phyloP scores from a whole-genome alignment of 2,797 vertebrate species.

The Calcarius lapponicus region DNA sequence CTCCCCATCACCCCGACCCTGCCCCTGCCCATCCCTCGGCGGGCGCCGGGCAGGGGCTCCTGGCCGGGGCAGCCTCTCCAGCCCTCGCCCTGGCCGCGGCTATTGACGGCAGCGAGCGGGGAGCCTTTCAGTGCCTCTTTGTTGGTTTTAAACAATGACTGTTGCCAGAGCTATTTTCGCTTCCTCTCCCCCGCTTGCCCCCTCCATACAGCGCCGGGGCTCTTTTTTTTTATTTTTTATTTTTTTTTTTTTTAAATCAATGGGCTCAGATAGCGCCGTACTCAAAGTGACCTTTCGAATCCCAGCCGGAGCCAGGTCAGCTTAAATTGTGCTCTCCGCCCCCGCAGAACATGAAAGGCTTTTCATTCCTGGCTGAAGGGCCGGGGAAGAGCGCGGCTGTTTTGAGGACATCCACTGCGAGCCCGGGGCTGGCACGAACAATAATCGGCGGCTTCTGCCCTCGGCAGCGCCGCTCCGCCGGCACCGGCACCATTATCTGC shows the following conservation, averaged over 20 bases:
- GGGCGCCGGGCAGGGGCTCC: not conserved
- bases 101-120: conserved; percentile 28
- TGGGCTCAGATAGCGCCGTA: conserved; percentile 10
- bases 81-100: not conserved
- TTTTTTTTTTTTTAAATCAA: not conserved
- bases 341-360: conserved; percentile 62
- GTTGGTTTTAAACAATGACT: conserved; percentile 72
- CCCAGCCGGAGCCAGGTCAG: conserved; percentile 45
- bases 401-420: conserved; percentile 6
- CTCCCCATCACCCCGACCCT: not conserved
- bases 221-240: not conserved
- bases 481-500: not conserved
- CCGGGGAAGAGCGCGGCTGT: not conserved
- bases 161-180: conserved; percentile 61
- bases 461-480: not conserved
- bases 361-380: conserved; percentile 42
- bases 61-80: not conserved
- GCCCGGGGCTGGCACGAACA: not conserved
- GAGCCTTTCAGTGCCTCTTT: conserved; percentile 67
- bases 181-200: conserved; percentile 31
- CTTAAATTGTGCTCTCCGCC: conserved; percentile 52
- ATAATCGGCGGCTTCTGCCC: not conserved
- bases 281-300: conserved; percentile 61
- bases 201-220: not conserved
- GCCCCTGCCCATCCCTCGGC: not conserved